Percentiles rank a stretch among this genome's conserved stretches.
Evolutionary conservation across 2,888 invertebrate genomes (phyloP).

Genomic region (Heliothis peltigera): DNA sequence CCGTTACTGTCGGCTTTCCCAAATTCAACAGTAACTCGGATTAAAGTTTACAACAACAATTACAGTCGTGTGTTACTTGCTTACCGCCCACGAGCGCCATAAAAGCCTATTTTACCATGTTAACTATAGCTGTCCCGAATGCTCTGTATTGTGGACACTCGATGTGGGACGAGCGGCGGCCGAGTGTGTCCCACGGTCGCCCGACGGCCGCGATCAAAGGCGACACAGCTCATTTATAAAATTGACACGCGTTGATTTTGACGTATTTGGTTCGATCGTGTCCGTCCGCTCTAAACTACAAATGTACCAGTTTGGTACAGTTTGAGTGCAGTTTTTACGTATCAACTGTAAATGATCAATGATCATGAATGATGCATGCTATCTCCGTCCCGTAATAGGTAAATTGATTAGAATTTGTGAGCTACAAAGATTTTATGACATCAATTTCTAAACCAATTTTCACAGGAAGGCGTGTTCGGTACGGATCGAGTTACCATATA

Average conservation of each 20-base stretch:
- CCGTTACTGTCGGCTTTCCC: slow-evolving; percentile 18
- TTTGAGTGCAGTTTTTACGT: slow-evolving; percentile 34
- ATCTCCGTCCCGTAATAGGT: slow-evolving; percentile 2
- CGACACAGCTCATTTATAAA: slow-evolving; percentile 79
- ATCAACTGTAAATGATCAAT: slow-evolving; percentile 36
- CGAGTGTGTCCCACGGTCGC: slow-evolving; percentile 70
- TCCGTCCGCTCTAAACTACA: slow-evolving; percentile 41
- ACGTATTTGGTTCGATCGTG: slow-evolving; percentile 68
- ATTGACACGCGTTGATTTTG: slow-evolving; percentile 81
- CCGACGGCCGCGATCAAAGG: slow-evolving; percentile 75
- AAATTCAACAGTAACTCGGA: slow-evolving; percentile 34
- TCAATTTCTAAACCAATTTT: slow-evolving; percentile 34
- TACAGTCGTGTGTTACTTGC: slow-evolving; percentile 27
- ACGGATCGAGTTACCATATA: slow-evolving; percentile 40
- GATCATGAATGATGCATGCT: slow-evolving; percentile 31
- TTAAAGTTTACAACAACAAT: slow-evolving; percentile 46
- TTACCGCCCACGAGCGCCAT: slow-evolving; percentile 39
- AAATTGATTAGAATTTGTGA: slow-evolving; percentile 43
- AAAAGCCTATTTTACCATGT: slow-evolving; percentile 41
- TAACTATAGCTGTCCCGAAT: slow-evolving; percentile 47
- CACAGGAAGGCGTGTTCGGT: slow-evolving; percentile 26
- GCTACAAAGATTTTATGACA: slow-evolving; percentile 26
- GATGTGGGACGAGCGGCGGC: slow-evolving; percentile 39
- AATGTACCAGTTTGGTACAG: slow-evolving; percentile 40
- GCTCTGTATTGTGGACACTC: slow-evolving; percentile 41